Evolutionary conservation across 92 coral and sea anemone species (phyloP).

Genomic region (Paramuricea clavata): DNA sequence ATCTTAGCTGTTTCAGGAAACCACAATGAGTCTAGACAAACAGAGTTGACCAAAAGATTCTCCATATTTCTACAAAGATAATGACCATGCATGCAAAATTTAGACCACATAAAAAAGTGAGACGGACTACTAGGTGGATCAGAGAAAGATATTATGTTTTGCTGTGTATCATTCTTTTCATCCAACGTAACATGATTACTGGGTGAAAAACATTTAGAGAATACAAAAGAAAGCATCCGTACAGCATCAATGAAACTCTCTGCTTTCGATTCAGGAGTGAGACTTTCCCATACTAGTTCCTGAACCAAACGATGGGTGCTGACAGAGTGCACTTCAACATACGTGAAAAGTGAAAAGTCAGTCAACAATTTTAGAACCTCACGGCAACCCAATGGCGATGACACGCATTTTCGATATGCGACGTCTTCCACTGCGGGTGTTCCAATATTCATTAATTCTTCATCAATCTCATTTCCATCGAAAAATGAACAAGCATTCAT

Average conservation of each 20-base stretch:
- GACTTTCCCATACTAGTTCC: constrained; percentile 1
- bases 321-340: not conserved
- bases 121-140: not conserved
- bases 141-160: not conserved
- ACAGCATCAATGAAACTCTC: not conserved
- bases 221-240: constrained; percentile 6
- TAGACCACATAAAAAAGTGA: not conserved
- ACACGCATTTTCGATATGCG: not conserved
- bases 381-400: not conserved
- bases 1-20: constrained; percentile 31
- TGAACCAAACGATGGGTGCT: constrained; percentile 33
- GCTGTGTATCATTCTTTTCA: not conserved
- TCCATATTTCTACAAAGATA: not conserved
- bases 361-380: constrained; percentile 1
- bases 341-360: constrained; percentile 1
- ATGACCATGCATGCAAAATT: constrained; percentile 6
- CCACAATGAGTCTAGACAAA: not conserved
- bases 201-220: constrained; percentile 14
- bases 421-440: constrained; percentile 21
- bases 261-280: not conserved
- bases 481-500: constrained; percentile 26
- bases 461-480: constrained; percentile 6
- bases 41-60: not conserved
- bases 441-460: constrained; percentile 36
- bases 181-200: not conserved